Conservation (phyloP, 2,888 invertebrate species). For the Nematopogon swammerdamellus region DNA sequence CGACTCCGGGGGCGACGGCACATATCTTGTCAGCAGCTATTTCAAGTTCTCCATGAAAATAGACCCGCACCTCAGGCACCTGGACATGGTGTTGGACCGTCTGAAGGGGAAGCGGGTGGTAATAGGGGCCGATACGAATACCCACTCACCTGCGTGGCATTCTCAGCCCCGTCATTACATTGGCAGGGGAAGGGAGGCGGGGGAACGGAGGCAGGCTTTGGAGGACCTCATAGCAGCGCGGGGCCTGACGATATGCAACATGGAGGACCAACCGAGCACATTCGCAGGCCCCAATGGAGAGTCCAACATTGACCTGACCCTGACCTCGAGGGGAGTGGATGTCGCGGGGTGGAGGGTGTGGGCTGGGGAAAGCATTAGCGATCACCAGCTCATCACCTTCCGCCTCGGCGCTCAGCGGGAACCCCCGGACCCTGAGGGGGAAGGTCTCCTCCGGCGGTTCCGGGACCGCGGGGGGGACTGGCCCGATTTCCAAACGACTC, state of each 20-base stretch:
- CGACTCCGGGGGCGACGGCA: no score
- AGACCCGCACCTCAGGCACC: no score
- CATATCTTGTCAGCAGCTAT: no score
- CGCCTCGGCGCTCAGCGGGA: background rate
- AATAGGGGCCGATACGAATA: no score
- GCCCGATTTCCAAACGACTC: background rate
- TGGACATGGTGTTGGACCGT: no score
- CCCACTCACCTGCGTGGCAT: slow-evolving; percentile 4
- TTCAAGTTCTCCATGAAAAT: no score
- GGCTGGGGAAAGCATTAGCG: background rate
- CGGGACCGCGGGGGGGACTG: slow-evolving; percentile 2
- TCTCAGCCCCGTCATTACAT: no score
- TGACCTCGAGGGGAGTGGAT: background rate
- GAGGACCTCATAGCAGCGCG: slow-evolving; percentile 1
- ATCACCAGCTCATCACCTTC: no score
- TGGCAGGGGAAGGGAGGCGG: no score
- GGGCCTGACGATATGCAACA: background rate
- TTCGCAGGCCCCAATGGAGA: background rate
- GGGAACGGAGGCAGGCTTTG: no score
- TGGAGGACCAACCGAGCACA: no score
- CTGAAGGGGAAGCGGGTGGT: background rate
- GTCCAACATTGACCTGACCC: slow-evolving; percentile 3
- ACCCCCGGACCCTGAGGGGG: no score
- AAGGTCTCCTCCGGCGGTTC: background rate
- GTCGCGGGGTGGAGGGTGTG: background rate